Evolutionary conservation across 1,140 invertebrate genomes (phyloP), one percentile per base, ranked within the genome.

Genomic region (Uloborus diversus): DNA sequence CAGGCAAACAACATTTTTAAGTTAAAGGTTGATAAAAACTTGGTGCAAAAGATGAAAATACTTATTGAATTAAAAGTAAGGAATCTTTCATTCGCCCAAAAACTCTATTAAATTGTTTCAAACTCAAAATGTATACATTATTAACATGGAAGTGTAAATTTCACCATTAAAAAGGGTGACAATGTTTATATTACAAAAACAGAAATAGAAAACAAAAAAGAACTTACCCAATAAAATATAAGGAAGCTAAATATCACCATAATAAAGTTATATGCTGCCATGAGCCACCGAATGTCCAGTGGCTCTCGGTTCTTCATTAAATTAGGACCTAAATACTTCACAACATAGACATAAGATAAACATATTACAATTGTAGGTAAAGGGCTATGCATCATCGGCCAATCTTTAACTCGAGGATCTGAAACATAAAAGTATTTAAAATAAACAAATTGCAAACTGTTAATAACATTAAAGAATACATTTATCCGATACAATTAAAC

Each of bases 321-420:
- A 84, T 91, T 91, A 57, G 94, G 94, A 13, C 95, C 95, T 65
- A 95, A 85, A 37, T 71, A 64, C 81, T 85, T 94, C 61, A 94
- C 93, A 84, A 94, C 93, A 85, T 94, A 93, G 56, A 92, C 94
- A 87, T 96, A 96, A 81, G 90, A 92, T 53, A 96, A 81, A 87
- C 95, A 96, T 82, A 95, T 91, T 23, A 88, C 87, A 32, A 97
- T 85, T 2, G 96, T 98, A n/a, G 96, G 96, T 83, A 93, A 89
- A 28, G 95, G 95, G 79, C 93, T 94, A 66, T 91, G 92, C 93
- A 97, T 96, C 89, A 98, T 91, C 14, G 92, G 88, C 94, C 95
- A 98, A 84, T 92, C 91, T 81, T 92, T 92, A 37, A 98, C 94
- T 79, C 97, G 90, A 27, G 93, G 92, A 91, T 97, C 96, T 96